Evolutionary conservation across 2,888 invertebrate species (phyloP), one percentile per base, ranked within the genome.

Genomic region (Drosophila acutilabella): DNA sequence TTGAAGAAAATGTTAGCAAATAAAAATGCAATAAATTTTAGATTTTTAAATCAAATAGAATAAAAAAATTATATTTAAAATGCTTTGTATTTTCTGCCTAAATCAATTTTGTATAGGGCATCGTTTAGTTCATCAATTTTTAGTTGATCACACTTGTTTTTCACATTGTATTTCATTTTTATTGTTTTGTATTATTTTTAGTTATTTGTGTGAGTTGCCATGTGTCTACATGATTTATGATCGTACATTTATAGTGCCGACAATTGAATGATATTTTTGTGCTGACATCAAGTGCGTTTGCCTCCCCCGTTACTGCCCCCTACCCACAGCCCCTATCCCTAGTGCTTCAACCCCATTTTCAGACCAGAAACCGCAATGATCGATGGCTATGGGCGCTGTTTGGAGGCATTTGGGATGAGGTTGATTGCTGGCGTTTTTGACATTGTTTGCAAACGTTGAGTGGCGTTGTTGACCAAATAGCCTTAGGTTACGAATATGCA

Each of bases 251-350:
- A 78, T 82, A 81, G 79, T 78, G 84, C 79, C 82, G 87, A 87
- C 88, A 87, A 87, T 88, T 88, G 84, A 88, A 81, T 84, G 88
- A 79, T 75, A 82, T 86, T 88, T 86, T 71, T 71, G 64, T 59
- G 64, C 54, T 42, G 51, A 60, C 66, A 59, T 70, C 74, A 65
- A 83, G 68, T 65, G 73, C 60, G 72, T 60, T 74, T 57, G 45
- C 20, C 33, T 16, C 50, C 11, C 57, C n/a, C 4, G 33, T 30
- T 30, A 13, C 33, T 36, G 4, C 10, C 11, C 33, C 11, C 33
- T 26, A 3, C 16, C 16, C 41, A 33, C 16, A 1, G 10, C 2
- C 14, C 51, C 2, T 8, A 6, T n/a, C 13, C 13, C 48, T 0
- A 3, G 13, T 13, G 13, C 1, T n/a, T 48, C 7, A 30, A 30